Percentiles rank a stretch among this genome's conserved stretches.
Conservation (phyloP, 1,140 invertebrate genomes). For the Chionoecetes opilio region DNA sequence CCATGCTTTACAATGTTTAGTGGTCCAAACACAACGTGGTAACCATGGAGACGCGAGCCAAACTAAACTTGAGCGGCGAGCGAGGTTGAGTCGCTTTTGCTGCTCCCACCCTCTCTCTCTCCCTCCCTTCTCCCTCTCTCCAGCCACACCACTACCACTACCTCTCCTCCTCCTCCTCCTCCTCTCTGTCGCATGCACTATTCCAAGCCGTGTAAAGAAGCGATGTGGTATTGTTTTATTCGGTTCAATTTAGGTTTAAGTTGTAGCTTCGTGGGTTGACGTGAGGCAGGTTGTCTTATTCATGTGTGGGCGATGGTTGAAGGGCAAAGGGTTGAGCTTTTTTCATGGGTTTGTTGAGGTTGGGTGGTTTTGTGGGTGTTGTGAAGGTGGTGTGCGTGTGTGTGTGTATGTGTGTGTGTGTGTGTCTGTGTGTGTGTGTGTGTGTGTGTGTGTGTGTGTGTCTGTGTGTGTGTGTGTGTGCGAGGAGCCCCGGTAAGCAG, state of each 20-base stretch:
- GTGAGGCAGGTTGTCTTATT: background rate
- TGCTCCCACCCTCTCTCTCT: conserved; percentile 9
- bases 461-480: conserved; percentile 16
- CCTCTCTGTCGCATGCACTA: conserved; percentile 4
- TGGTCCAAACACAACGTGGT: conserved; percentile 35
- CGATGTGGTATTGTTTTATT: background rate
- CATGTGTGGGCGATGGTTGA: background rate
- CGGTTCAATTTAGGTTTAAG: background rate
- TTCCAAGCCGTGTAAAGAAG: background rate
- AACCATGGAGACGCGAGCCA: conserved; percentile 40
- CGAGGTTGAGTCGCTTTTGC: background rate
- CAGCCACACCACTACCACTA: background rate
- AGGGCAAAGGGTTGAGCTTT: no score
- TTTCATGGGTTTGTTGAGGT: background rate
- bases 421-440: conserved; percentile 7
- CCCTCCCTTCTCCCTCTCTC: background rate
- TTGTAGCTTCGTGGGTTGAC: background rate
- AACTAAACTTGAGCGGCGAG: conserved; percentile 39
- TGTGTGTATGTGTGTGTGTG: background rate
- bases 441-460: conserved; percentile 18
- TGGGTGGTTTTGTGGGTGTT: background rate
- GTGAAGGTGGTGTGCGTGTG: background rate
- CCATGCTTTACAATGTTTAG: conserved; percentile 46
- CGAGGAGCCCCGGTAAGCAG: no score
- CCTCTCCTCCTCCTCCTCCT: background rate